phyloP scores from a whole-genome alignment of 2,797 vertebrate genomes.

The Gambelia wislizenii region DNA sequence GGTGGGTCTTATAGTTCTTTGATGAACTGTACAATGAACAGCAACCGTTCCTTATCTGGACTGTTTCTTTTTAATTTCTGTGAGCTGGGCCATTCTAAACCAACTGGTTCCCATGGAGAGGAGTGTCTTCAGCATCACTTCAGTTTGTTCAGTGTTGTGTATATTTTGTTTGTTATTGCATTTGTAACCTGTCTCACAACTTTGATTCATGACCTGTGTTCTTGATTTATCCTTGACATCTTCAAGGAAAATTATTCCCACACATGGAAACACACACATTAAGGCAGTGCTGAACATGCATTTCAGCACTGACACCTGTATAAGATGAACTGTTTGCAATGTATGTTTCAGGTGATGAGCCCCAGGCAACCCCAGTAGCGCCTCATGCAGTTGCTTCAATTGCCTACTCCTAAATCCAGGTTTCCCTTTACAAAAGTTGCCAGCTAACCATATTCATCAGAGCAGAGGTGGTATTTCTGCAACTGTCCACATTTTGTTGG shows the following conservation, averaged over 20 bases:
- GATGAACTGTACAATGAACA: neutral
- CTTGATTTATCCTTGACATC: neutral
- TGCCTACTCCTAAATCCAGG: neutral
- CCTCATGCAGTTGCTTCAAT: too few species aligned
- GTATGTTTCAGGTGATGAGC: neutral
- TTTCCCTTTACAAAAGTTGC: neutral
- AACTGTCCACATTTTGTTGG: too few species aligned
- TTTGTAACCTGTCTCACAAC: neutral
- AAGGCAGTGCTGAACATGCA: too few species aligned
- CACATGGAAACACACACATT: neutral
- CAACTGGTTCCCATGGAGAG: neutral
- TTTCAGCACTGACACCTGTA: neutral
- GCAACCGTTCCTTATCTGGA: neutral
- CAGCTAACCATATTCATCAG: neutral
- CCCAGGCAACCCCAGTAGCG: too few species aligned
- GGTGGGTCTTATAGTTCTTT: neutral
- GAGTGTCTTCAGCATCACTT: neutral
- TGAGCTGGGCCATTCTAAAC: neutral
- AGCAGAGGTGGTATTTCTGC: too few species aligned
- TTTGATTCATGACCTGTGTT: neutral
- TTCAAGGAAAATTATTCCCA: too few species aligned
- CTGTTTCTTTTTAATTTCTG: neutral
- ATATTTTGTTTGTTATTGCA: neutral
- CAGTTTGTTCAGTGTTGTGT: neutral
- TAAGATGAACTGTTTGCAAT: neutral